phyloP scores from a whole-genome alignment of 2,888 invertebrate genomes.

The Stegophylla sp. region DNA sequence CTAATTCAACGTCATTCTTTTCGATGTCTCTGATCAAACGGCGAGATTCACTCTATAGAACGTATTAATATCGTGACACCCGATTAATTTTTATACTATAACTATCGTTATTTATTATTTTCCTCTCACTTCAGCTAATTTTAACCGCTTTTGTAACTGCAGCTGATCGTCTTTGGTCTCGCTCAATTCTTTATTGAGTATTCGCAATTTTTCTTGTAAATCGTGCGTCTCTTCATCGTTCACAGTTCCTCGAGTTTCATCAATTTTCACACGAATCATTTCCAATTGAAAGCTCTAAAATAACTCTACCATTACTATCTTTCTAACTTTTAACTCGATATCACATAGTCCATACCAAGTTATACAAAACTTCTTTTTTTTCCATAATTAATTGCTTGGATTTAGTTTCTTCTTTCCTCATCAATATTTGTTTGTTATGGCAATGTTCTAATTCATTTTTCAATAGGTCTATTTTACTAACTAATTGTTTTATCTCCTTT shows the following conservation, averaged over 20 bases:
- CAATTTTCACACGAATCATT: conserved; percentile 58
- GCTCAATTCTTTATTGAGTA: conserved; percentile 59
- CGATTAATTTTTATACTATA: neutral
- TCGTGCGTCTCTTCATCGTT: conserved; percentile 53
- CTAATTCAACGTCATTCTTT: conserved; percentile 69
- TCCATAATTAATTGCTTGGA: conserved; percentile 68
- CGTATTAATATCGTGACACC: neutral
- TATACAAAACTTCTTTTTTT: conserved; percentile 71
- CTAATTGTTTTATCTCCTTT: conserved; percentile 64
- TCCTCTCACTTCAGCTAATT: conserved; percentile 59
- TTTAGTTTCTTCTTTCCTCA: conserved; percentile 60
- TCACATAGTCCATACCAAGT: conserved; percentile 68
- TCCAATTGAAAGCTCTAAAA: conserved; percentile 61
- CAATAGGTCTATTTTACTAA: conserved; percentile 64
- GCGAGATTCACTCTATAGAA: conserved; percentile 36
- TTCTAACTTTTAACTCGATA: neutral
- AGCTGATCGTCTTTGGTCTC: conserved; percentile 57
- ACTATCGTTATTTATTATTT: neutral
- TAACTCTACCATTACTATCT: neutral
- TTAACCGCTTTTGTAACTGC: conserved; percentile 60
- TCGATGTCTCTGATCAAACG: conserved; percentile 60
- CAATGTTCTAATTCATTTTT: conserved; percentile 38
- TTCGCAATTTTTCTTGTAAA: conserved; percentile 55
- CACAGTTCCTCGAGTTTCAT: conserved; percentile 55
- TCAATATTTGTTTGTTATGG: conserved; percentile 31